These are phyloP conservation scores for Cyprinodon diabolis DNA, from an alignment of 2,797 vertebrate species.

Conservation along the genomic window DNA sequence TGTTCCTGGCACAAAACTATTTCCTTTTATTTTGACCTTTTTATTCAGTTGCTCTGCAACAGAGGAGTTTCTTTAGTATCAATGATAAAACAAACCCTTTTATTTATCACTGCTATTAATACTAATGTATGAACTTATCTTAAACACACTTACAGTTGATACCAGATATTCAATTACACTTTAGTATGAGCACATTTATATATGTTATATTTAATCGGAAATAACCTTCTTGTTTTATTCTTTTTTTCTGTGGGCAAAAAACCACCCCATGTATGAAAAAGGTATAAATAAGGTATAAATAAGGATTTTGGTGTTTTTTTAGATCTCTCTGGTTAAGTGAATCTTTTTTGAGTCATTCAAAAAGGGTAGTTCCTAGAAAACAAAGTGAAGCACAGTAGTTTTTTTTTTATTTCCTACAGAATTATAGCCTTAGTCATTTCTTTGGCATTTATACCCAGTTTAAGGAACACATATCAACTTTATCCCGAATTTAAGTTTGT, in stretches of 20 bases:
- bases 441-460: no score
- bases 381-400: no score
- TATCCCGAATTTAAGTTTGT: no score
- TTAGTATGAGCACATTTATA: neutral
- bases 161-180: neutral
- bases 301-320: no score
- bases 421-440: no score
- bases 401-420: no score
- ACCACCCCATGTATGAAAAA: no score
- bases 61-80: neutral
- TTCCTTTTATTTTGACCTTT: neutral
- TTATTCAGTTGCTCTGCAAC: neutral
- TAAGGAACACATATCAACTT: no score
- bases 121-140: neutral
- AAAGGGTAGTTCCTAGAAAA: no score
- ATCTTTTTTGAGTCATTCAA: no score
- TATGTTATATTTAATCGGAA: neutral
- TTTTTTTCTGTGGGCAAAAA: neutral
- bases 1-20: neutral
- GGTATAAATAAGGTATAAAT: no score
- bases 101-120: neutral
- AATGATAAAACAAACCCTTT: neutral
- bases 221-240: neutral
- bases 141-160: neutral
- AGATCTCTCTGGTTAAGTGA: no score